Conservation (phyloP, 2,797 vertebrate genomes). For the Gambelia wislizenii region DNA sequence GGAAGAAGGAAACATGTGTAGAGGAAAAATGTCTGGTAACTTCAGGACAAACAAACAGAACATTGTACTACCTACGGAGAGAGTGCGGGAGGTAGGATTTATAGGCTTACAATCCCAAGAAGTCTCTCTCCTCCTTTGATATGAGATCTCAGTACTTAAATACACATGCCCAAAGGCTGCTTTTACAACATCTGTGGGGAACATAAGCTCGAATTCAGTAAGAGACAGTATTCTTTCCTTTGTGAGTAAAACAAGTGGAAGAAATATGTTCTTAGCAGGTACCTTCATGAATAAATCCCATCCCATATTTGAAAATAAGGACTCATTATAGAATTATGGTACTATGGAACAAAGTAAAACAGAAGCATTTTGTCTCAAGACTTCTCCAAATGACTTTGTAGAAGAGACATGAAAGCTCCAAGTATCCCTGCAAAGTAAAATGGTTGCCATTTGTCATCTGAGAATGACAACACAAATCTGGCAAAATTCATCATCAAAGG, state of each 20-base stretch:
- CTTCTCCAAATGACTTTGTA: neutral
- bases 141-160: constrained; percentile 15
- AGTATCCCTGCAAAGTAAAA: neutral
- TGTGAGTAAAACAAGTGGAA: neutral
- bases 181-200: constrained; percentile 3
- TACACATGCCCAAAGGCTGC: neutral
- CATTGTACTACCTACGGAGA: neutral
- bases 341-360: neutral
- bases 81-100: neutral
- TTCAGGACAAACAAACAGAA: constrained; percentile 12
- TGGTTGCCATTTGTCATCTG: neutral
- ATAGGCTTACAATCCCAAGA: neutral
- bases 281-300: neutral
- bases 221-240: neutral
- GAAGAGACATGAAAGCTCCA: neutral
- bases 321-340: neutral
- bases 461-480: neutral
- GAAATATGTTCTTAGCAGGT: neutral
- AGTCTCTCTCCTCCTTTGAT: constrained; percentile 2
- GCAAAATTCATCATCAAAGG: neutral
- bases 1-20: neutral
- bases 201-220: constrained; percentile 6
- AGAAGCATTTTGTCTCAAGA: neutral
- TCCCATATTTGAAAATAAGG: neutral
- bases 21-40: neutral